Base-by-base conservation (phyloP, 2,113 vertebrate genomes). In the Microtus richardsoni region DNA sequence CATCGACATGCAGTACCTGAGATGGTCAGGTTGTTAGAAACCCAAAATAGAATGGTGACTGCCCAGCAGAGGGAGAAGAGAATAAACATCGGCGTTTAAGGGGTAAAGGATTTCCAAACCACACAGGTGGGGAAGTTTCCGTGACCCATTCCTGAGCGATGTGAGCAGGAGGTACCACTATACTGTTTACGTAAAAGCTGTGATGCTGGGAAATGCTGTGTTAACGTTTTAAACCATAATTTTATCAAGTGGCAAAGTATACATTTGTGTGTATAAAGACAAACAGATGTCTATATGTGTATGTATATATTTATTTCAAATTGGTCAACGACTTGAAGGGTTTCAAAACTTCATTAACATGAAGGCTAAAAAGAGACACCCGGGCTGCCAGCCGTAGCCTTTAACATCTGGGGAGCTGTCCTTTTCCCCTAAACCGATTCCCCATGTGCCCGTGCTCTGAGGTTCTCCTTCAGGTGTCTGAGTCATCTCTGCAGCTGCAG, bases 401-500 rank as follows among this genome's bases (percentile, higher is more conserved):
- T 85, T 36, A 47, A 26, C 13, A 30, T 41, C 33, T n/a, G 6
- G 41, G 60, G 39, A 86, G 33, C n/a, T 68, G 60, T 41, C 12
- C 14, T 54, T 47, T 71, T 33, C 8, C 64, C 36, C 30, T 41
- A 79, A 47, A 33, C 26, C 22, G 0, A 8, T 60, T 10, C 5
- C 11, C 3, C 3, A 3, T 26, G 0, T 14, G 52, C 39, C 10
- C 8, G 16, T 0, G 28, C 39, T 77, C 3, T 1, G 0, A 2
- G 24, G 7, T 78, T 91, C 71, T 70, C 49, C n/a, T 52, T 80
- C 41, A 3, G 30, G 60, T 77, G 89, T 93, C 70, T 54, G 73
- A 75, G 24, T 77, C 66, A 58, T 44, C 4, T 28, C 12, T 19
- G 16, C 41, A 10, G 78, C 78, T 36, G 28, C 58, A 4, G 44